phyloP scores from a whole-genome alignment of 2,113 vertebrate species.

The Columba livia region DNA sequence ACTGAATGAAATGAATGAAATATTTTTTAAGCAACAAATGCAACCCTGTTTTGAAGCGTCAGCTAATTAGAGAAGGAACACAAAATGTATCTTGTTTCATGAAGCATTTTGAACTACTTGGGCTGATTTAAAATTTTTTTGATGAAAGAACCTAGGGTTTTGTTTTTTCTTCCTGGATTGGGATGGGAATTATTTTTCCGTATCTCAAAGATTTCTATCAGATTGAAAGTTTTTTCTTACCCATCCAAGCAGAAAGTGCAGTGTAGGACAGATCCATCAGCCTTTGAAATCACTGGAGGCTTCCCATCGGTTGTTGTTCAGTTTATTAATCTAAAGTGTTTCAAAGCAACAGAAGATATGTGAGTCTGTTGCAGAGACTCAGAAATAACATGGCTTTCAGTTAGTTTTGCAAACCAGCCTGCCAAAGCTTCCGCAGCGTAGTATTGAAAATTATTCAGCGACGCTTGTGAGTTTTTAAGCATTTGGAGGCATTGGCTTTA shows the following conservation, averaged over 20 bases:
- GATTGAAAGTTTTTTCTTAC: background rate
- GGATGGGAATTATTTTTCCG: background rate
- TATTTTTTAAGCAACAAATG: background rate
- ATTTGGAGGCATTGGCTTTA: background rate
- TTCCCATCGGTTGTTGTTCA: background rate
- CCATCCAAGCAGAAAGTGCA: background rate
- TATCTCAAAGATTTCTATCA: background rate
- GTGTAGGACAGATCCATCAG: background rate
- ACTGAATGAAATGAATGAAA: background rate
- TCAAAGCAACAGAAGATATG: background rate
- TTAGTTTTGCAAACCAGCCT: background rate
- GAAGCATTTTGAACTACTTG: background rate
- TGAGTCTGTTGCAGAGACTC: background rate
- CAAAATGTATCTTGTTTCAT: background rate
- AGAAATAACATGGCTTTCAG: background rate
- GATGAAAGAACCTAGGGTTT: background rate
- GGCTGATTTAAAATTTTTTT: background rate
- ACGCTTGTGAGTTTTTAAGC: background rate
- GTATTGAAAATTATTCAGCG: background rate
- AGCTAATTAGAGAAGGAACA: background rate
- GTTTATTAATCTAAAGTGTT: background rate
- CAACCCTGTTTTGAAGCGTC: background rate
- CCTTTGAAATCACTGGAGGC: background rate
- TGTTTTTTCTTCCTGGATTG: background rate
- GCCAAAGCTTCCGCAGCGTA: background rate